Conservation (phyloP, 2,113 vertebrate species). For the Gallinago undulata region DNA sequence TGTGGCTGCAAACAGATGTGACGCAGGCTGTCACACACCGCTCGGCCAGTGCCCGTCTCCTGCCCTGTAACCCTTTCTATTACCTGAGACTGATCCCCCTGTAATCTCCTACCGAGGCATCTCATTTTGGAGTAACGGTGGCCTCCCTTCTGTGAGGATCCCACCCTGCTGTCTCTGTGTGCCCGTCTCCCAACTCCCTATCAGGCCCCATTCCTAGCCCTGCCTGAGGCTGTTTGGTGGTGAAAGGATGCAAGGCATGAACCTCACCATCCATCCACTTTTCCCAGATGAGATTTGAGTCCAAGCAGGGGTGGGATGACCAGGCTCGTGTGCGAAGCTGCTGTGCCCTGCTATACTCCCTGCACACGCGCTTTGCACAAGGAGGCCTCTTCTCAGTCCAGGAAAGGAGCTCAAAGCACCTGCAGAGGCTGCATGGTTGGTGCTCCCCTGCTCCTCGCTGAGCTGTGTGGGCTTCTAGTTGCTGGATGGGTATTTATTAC, state of each 20-base stretch:
- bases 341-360: background rate
- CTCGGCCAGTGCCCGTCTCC: background rate
- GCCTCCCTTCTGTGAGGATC: background rate
- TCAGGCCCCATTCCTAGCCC: background rate
- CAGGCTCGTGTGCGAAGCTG: rapidly evolving
- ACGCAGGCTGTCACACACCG: background rate
- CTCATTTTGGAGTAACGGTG: background rate
- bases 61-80: background rate
- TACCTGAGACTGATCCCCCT: background rate
- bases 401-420: background rate
- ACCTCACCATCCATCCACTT: background rate
- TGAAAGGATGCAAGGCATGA: background rate
- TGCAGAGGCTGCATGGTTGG: background rate
- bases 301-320: background rate
- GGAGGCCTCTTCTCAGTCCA: background rate
- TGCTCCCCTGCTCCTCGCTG: background rate
- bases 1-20: background rate
- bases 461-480: background rate
- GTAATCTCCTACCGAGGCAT: background rate
- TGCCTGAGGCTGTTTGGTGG: background rate
- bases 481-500: background rate
- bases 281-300: background rate
- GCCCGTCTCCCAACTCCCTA: background rate
- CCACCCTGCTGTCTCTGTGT: background rate
- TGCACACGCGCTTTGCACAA: background rate